Conservation (phyloP, 2,113 vertebrate species). For the Acanthochromis polyacanthus region DNA sequence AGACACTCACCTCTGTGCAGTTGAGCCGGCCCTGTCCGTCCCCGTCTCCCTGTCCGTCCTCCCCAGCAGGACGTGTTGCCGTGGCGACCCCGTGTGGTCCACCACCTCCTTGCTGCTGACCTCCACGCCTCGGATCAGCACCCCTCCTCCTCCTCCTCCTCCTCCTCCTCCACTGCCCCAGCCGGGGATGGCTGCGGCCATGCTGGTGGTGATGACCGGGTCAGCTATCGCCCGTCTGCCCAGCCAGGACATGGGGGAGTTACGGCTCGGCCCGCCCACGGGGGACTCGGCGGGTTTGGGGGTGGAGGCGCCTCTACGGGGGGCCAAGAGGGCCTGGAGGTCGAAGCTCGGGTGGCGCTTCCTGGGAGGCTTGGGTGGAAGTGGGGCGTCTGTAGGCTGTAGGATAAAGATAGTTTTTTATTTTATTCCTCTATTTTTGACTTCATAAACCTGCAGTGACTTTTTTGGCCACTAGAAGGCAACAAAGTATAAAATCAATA, state of each 20-base stretch:
- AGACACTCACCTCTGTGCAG: slow-evolving; percentile 75
- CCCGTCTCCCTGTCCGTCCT: slow-evolving; percentile 84
- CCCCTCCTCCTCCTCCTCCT: slow-evolving; percentile 72
- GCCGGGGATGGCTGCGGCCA: slow-evolving; percentile 77
- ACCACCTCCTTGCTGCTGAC: slow-evolving; percentile 94
- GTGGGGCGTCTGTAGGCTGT: slow-evolving; percentile 76
- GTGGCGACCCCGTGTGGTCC: slow-evolving; percentile 90
- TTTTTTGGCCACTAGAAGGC: neutral
- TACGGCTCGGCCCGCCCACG: slow-evolving; percentile 50
- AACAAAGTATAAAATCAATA: neutral
- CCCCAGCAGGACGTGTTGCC: slow-evolving; percentile 90
- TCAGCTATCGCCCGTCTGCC: slow-evolving; percentile 73
- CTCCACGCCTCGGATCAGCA: slow-evolving; percentile 91
- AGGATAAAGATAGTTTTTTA: neutral
- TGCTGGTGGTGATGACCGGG: slow-evolving; percentile 76
- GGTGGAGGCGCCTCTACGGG: slow-evolving; percentile 63
- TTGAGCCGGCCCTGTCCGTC: slow-evolving; percentile 65
- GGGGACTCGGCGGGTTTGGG: slow-evolving; percentile 72
- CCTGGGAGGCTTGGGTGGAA: slow-evolving; percentile 82
- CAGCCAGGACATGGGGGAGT: slow-evolving; percentile 86
- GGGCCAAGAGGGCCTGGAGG: slow-evolving; percentile 85
- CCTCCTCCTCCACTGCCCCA: slow-evolving; percentile 68
- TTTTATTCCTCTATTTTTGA: neutral
- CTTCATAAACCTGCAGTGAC: neutral
- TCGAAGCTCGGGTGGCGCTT: slow-evolving; percentile 87